Base-by-base conservation (phyloP, 2,888 invertebrate species). In the Epinotia bilunana region DNA sequence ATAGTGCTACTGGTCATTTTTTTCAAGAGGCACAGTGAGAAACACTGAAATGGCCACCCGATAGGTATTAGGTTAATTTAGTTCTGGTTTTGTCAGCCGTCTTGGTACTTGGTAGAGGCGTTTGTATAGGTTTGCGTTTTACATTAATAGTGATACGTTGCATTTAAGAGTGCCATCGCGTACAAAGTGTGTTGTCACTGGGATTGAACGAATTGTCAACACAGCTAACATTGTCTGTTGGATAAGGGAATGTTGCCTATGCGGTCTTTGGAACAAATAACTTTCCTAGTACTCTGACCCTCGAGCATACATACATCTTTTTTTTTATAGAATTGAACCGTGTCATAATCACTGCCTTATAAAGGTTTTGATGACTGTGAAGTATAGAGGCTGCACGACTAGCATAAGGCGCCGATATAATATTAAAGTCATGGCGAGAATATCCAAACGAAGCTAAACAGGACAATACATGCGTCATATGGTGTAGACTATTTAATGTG, bases 111-210 rank as follows among this genome's bases (percentile, higher is more conserved):
- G n/a, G n/a, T n/a, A n/a, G n/a, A 77, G 78, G 80, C 81, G 80
- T 83, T 77, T 69, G 68, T 73, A 73, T 72, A 77, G 74, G 67
- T 77, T 79, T 69, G 69, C 72, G 62, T 78, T 78, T 78, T 74
- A 72, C 80, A 83, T 33, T 83, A 80, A 84, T 84, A 87, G 91
- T 92, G 91, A 92, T 92, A 91, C 86, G 83, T 84, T 91, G 93
- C 93, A 93, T 93, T 93, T 93, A 92, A 84, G 86, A 83, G 90
- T 91, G 91, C 91, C 92, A 91, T 91, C 86, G 79, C 80, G 84
- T 82, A 81, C 86, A 83, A 79, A 80, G 82, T 79, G 84, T 88
- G 86, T 86, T 87, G 86, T 85, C 86, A 83, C 81, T 80, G 74
- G 76, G 78, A 81, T 78, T 28, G 53, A 12, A 53, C 46, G 62